Evolutionary conservation across 2,113 vertebrate genomes (phyloP).

Genomic region (Hydrolagus affinis): DNA sequence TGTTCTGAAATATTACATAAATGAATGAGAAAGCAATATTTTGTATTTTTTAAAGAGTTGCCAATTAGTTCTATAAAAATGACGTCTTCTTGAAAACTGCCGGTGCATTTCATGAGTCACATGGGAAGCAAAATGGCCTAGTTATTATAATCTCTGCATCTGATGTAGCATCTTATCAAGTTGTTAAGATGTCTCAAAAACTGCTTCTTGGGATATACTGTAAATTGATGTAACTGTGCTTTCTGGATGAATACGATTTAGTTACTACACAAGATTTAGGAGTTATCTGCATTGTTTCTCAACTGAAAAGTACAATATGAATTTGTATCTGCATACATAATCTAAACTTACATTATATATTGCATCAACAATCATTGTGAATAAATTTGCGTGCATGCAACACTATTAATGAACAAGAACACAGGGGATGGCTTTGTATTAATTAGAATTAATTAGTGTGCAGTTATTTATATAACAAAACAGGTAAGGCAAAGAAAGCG

Average conservation of each 20-base stretch:
- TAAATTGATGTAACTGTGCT: too few relatives aligned
- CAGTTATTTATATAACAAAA: background rate
- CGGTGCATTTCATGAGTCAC: background rate
- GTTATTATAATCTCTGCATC: too few relatives aligned
- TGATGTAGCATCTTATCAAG: too few relatives aligned
- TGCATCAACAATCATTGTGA: conserved; percentile 2
- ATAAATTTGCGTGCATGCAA: conserved; percentile 3
- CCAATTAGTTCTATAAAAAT: background rate
- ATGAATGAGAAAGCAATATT: background rate
- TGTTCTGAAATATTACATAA: background rate
- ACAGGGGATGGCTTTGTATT: too few relatives aligned
- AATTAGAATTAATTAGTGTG: conserved; percentile 3
- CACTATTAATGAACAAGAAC: conserved; percentile 5
- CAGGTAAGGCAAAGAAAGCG: background rate
- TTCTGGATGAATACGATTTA: too few relatives aligned
- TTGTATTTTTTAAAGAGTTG: background rate
- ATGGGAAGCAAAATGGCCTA: background rate
- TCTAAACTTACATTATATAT: background rate
- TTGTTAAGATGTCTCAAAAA: too few relatives aligned
- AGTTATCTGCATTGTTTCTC: background rate
- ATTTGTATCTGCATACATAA: background rate
- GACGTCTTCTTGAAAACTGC: background rate
- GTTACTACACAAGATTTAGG: background rate
- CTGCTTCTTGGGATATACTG: too few relatives aligned
- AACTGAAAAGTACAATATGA: conserved; percentile 12